Evolutionary conservation across 2,797 vertebrate genomes (phyloP).

Genomic region (Chelon auratus): DNA sequence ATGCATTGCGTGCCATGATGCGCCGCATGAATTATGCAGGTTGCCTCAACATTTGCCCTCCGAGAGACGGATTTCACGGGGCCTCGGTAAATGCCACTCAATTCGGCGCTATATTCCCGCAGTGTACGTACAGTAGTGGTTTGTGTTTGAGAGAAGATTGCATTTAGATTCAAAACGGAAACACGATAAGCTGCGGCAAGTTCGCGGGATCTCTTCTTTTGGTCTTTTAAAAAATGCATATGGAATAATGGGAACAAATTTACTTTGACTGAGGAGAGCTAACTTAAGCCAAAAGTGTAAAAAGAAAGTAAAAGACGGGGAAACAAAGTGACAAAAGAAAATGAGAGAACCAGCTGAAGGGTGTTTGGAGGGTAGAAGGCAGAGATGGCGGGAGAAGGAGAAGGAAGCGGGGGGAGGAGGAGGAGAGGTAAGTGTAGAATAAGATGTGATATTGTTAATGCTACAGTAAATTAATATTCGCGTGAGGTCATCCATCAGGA

Average conservation of each 20-base stretch:
- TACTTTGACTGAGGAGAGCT: constrained; percentile 13
- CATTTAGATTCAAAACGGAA: constrained; percentile 22
- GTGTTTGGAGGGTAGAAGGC: constrained; percentile 77
- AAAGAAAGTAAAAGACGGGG: constrained; percentile 4
- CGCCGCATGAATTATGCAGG: constrained; percentile 69
- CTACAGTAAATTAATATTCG: constrained; percentile 86
- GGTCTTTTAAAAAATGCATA: constrained; percentile 26
- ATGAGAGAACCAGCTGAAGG: constrained; percentile 74
- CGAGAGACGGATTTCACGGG: constrained; percentile 21
- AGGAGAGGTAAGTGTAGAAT: constrained; percentile 62
- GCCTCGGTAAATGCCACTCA: constrained; percentile 40
- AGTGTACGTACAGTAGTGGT: neutral
- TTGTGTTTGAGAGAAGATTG: constrained; percentile 33
- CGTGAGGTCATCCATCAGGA: constrained; percentile 83
- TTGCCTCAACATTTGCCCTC: constrained; percentile 40
- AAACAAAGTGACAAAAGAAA: constrained; percentile 35
- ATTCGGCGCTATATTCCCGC: constrained; percentile 28
- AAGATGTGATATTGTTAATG: constrained; percentile 83
- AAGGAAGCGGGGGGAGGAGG: constrained; percentile 9
- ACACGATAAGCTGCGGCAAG: constrained; percentile 21
- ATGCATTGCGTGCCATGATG: constrained; percentile 49
- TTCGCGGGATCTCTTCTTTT: constrained; percentile 23
- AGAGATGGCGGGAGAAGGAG: constrained; percentile 8
- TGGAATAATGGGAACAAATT: constrained; percentile 15
- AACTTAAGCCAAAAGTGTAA: constrained; percentile 36